Evolutionary conservation across 2,888 invertebrate genomes (phyloP).

Genomic region (Drosophila picticornis): DNA sequence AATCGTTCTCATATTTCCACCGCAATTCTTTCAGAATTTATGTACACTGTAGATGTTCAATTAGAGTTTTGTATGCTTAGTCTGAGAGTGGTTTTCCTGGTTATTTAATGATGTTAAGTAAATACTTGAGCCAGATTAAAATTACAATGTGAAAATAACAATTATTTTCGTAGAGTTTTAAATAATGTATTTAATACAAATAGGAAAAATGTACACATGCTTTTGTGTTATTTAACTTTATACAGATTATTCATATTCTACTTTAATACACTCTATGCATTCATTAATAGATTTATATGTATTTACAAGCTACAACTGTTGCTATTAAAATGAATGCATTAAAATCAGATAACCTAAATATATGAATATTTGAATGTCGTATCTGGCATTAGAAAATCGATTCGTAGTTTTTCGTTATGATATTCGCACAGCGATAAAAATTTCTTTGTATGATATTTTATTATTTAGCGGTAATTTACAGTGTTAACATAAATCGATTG

Average conservation of each 20-base stretch:
- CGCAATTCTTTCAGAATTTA: neutral
- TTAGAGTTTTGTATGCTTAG: neutral
- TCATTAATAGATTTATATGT: slow-evolving; percentile 13
- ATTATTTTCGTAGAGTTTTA: slow-evolving; percentile 9
- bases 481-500: neutral
- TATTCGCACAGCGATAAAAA: slow-evolving; percentile 13
- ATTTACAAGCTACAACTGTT: slow-evolving; percentile 28
- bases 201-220: slow-evolving; percentile 19
- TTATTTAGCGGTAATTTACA: slow-evolving; percentile 2
- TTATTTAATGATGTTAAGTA: neutral
- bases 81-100: neutral
- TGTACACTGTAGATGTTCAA: neutral
- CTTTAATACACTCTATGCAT: slow-evolving; percentile 30
- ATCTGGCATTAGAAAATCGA: neutral
- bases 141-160: neutral
- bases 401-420: neutral
- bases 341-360: neutral
- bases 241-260: slow-evolving; percentile 42
- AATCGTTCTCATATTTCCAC: neutral
- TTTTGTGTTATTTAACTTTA: slow-evolving; percentile 29
- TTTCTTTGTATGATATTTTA: slow-evolving; percentile 10
- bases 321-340: slow-evolving; percentile 15
- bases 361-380: neutral
- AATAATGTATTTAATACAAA: slow-evolving; percentile 23
- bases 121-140: neutral